Evolutionary conservation across 2,888 invertebrate species (phyloP).

Genomic region (Pseudococcus jackbeardsleyi): DNA sequence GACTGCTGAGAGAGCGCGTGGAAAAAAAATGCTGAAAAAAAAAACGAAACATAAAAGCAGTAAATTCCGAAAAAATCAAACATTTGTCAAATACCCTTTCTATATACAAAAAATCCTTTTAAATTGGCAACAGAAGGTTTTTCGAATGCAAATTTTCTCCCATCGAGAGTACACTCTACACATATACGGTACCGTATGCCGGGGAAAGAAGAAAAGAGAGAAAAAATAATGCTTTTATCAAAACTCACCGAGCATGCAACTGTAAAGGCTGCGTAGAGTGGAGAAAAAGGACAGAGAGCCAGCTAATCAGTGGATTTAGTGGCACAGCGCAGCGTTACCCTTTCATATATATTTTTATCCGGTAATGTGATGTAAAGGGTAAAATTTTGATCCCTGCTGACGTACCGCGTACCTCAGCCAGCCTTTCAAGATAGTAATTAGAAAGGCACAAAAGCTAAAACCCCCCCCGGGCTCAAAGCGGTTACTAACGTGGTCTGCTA

Average conservation of each 20-base stretch:
- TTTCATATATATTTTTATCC: conserved; percentile 62
- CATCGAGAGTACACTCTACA: conserved; percentile 40
- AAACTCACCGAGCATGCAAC: conserved; percentile 62
- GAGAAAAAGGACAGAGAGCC: conserved; percentile 56
- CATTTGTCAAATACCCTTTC: conserved; percentile 46
- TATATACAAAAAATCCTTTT: conserved; percentile 55
- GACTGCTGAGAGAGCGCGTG: not conserved
- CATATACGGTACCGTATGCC: not conserved
- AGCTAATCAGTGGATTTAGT: conserved; percentile 64
- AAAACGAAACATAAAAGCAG: conserved; percentile 51
- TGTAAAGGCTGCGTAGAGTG: conserved; percentile 58
- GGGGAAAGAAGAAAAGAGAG: conserved; percentile 44
- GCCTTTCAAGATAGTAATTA: conserved; percentile 55
- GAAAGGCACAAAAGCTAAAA: conserved; percentile 60
- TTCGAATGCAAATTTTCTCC: conserved; percentile 63
- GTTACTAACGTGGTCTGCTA: conserved; percentile 62
- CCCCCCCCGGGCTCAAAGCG: conserved; percentile 58
- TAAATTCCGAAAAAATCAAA: conserved; percentile 51
- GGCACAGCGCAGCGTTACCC: conserved; percentile 56
- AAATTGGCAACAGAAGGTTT: conserved; percentile 62
- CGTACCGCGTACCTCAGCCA: conserved; percentile 51
- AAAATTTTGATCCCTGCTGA: conserved; percentile 63
- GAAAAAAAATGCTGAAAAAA: conserved; percentile 39
- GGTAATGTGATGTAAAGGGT: conserved; percentile 62
- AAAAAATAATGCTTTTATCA: conserved; percentile 62